Evolutionary conservation across 2,113 vertebrate genomes (phyloP), one percentile per base, ranked within the genome.

Genomic region (Antidorcas marsupialis): DNA sequence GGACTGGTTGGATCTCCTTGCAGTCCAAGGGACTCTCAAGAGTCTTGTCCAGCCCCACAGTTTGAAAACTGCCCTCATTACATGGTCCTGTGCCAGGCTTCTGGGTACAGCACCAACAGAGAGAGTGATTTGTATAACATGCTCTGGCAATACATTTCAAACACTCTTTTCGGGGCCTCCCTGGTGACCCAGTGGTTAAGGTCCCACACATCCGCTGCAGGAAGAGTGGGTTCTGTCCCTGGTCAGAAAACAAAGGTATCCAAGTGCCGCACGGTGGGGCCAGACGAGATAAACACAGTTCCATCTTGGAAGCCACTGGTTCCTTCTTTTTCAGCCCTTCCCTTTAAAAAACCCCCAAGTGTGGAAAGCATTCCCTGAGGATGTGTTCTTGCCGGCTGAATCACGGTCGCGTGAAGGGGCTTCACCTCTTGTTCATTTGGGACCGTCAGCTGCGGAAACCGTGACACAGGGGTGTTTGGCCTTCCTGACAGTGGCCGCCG

Each of bases 391-490:
- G 27, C n/a, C 7, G 0, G n/a, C 47, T 11, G 53, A 45, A 7
- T 95, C 83, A 30, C 13, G 0, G 0, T 0, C 9, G 2, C 7
- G 1, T 23, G 27, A 6, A 5, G 30, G 5, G 16, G 14, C 5
- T 19, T 25, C 6, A 1, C 62, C n/a, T 12, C 30, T 17, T 1
- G 2, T 13, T 64, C 21, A 0, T 2, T 8, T 1, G 7, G 60
- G 59, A 33, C 36, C 52, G 0, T 55, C 57, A 9, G 19, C 11
- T 52, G 30, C 0, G n/a, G 87, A 28, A 33, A 36, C 23, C 1
- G 7, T 14, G 59, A 21, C 25, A 10, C 55, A 21, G 7, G 84
- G 13, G 12, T 3, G 39, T 21, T 21, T 5, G 2, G n/a, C 2
- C 43, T 16, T 50, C 59, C 62, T 30, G 9, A 0, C n/a, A 7